These are phyloP conservation scores for Cataglyphis livida DNA, from an alignment of 2,888 invertebrate genomes.

Conservation along the genomic window DNA sequence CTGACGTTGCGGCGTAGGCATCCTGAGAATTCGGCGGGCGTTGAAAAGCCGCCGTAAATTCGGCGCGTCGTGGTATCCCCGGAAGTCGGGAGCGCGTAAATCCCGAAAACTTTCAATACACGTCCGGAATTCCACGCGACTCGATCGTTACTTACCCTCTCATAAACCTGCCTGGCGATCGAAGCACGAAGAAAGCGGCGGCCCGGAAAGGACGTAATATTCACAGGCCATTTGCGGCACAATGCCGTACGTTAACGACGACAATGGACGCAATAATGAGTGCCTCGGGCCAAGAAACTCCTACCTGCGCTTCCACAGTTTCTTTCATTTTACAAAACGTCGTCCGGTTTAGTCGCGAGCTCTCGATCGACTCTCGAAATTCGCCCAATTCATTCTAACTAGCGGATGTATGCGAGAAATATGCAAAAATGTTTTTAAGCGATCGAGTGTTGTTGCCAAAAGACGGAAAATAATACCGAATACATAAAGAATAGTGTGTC, in stretches of 20 bases:
- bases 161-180: constrained; percentile 65
- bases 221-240: constrained; percentile 76
- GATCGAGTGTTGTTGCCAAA: constrained; percentile 13
- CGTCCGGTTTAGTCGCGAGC: background rate
- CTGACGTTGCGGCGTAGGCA: constrained; percentile 32
- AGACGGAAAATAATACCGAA: background rate
- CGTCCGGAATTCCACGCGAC: constrained; percentile 67
- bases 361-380: constrained; percentile 47
- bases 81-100: constrained; percentile 77
- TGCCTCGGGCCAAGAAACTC: constrained; percentile 72
- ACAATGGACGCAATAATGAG: constrained; percentile 75
- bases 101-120: constrained; percentile 69
- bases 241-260: constrained; percentile 76
- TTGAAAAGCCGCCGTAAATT: constrained; percentile 62
- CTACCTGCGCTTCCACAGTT: constrained; percentile 63
- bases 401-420: background rate
- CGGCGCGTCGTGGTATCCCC: constrained; percentile 51
- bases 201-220: constrained; percentile 71
- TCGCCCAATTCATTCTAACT: background rate
- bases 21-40: constrained; percentile 37
- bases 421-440: background rate
- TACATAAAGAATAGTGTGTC: background rate
- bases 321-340: constrained; percentile 30
- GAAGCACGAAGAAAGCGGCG: constrained; percentile 37
- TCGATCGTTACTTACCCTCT: constrained; percentile 61